Evolutionary conservation across 2,797 vertebrate species (phyloP).

Genomic region (Triplophysa yarkandensis): DNA sequence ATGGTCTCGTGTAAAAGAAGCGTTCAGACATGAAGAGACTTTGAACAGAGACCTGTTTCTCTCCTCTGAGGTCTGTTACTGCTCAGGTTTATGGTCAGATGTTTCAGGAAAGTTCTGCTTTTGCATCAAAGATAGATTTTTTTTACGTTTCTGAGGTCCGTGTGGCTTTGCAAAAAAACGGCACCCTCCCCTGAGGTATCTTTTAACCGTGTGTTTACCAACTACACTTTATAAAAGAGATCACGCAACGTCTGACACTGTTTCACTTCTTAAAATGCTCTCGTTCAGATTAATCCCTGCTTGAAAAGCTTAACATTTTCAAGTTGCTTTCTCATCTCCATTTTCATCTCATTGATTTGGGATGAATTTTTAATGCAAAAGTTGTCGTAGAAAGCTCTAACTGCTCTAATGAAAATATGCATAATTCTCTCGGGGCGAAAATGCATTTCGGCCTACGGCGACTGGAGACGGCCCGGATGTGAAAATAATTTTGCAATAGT

Average conservation of each 20-base stretch:
- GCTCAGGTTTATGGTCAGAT: not conserved
- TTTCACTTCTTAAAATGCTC: conserved; percentile 11
- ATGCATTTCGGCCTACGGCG: not conserved
- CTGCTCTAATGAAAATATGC: conserved; percentile 6
- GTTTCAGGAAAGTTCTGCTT: conserved; percentile 9
- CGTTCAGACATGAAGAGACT: not conserved
- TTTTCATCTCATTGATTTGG: conserved; percentile 3
- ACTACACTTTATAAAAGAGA: not conserved
- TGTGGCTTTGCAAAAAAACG: conserved; percentile 15
- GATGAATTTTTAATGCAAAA: conserved; percentile 30
- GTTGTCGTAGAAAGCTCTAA: conserved; percentile 13
- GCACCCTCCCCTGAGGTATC: conserved; percentile 19
- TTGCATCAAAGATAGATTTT: not conserved
- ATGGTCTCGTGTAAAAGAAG: not conserved
- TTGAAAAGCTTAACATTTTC: not conserved
- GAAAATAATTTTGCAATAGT: not conserved
- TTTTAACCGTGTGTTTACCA: conserved; percentile 7
- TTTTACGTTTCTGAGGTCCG: not conserved
- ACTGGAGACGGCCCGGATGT: not conserved
- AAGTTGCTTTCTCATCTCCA: not conserved
- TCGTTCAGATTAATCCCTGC: too few species aligned
- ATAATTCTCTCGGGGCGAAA: not conserved
- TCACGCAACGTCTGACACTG: conserved; percentile 4
- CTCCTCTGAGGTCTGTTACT: conserved; percentile 10
- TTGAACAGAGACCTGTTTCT: conserved; percentile 25